These are phyloP conservation scores for Lemur catta DNA, from an alignment of 2,797 vertebrate genomes.

Conservation along the genomic window DNA sequence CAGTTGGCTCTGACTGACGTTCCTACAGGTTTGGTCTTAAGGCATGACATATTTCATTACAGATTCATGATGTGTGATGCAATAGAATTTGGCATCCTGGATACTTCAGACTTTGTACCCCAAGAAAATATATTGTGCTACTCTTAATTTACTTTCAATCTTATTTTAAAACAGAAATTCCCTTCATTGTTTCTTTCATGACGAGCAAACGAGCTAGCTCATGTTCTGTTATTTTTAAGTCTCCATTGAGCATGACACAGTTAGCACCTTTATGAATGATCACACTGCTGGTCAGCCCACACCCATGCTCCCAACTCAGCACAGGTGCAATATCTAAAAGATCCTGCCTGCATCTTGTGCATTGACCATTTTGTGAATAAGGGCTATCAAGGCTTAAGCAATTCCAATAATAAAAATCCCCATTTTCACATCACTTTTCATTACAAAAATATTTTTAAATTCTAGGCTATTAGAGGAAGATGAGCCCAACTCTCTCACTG, in stretches of 20 bases:
- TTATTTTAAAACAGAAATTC: slow-evolving; percentile 2
- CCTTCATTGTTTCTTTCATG: neutral
- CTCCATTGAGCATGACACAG: neutral
- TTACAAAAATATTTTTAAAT: neutral
- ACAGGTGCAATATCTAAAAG: neutral
- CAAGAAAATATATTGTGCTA: neutral
- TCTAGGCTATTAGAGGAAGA: neutral
- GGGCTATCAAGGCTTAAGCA: neutral
- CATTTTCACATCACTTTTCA: neutral
- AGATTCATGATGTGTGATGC: neutral
- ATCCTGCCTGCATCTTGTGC: neutral
- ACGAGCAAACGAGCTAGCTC: neutral
- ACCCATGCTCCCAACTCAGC: neutral
- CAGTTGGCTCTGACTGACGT: neutral
- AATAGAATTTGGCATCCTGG: neutral
- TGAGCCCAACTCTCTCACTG: neutral
- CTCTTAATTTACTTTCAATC: neutral
- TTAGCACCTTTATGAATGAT: neutral
- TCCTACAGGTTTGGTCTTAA: neutral
- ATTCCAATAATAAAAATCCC: neutral
- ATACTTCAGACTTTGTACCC: neutral
- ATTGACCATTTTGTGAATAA: neutral
- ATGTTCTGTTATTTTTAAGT: neutral
- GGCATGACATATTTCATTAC: neutral
- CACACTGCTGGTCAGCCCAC: neutral